Evolutionary conservation across 1,140 invertebrate genomes (phyloP).

Genomic region (Trialeurodes vaporariorum): DNA sequence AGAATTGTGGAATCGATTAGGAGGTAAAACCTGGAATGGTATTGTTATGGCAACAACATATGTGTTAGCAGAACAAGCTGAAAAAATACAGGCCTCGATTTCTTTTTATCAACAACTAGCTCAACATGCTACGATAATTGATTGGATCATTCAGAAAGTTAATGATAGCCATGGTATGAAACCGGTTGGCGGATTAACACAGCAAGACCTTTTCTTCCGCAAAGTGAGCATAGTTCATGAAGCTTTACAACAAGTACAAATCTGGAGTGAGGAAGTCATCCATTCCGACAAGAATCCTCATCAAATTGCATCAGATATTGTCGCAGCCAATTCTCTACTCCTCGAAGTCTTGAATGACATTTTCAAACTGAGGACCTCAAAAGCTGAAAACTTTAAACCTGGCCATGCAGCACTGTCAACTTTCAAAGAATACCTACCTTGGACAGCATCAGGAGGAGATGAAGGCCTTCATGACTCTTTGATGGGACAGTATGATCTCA

Average conservation of each 20-base stretch:
- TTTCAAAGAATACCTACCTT: conserved; percentile 46
- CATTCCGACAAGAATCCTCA: conserved; percentile 41
- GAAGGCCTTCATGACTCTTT: conserved; percentile 41
- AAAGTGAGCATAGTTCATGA: conserved; percentile 31
- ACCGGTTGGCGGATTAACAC: conserved; percentile 43
- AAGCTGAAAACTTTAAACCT: conserved; percentile 39
- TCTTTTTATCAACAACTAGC: conserved; percentile 51
- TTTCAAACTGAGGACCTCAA: conserved; percentile 43
- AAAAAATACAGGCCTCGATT: conserved; percentile 62
- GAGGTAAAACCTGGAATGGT: conserved; percentile 43
- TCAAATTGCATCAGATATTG: conserved; percentile 40
- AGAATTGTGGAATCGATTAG: conserved; percentile 58
- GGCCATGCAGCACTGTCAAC: conserved; percentile 26
- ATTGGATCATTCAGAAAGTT: conserved; percentile 45
- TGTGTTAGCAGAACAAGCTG: conserved; percentile 54
- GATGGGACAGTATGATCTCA: conserved; percentile 38
- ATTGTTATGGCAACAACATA: conserved; percentile 48
- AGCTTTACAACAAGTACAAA: conserved; percentile 40
- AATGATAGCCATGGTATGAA: conserved; percentile 37
- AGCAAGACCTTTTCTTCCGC: conserved; percentile 52
- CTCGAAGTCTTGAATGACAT: conserved; percentile 43
- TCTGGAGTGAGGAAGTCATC: conserved; percentile 39
- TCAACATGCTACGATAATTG: conserved; percentile 36
- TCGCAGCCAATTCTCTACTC: conserved; percentile 38
- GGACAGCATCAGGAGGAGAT: conserved; percentile 45